Evolutionary conservation across 2,888 invertebrate species (phyloP), one percentile per base, ranked within the genome.

Genomic region (Hymenopus coronatus): DNA sequence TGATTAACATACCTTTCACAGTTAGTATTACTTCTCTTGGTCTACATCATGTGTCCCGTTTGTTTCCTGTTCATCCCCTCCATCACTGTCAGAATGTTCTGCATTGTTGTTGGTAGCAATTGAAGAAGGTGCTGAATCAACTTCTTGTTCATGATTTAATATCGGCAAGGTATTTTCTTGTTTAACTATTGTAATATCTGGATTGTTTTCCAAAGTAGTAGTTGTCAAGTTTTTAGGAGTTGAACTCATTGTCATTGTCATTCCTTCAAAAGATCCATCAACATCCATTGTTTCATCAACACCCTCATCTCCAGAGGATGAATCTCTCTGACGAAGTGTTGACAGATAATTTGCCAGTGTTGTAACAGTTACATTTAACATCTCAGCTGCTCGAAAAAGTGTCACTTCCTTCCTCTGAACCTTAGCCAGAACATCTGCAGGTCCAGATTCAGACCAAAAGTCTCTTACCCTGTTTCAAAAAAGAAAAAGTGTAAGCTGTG

Each of bases 391-490:
- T 84, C 96, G 94, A 92, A 96, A 96, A 86, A 97, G 92, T 0
- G 96, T 95, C 89, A 97, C 95, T 92, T 97, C 96, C 91, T 97
- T 96, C 28, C 96, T 93, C 92, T 96, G 96, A 83, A 97, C 93
- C 91, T 96, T 95, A 89, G 96, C 95, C 90, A 97, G 93, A 86
- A 97, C 95, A 91, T 97, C 97, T 1, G 96, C 95, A 0, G 97
- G 96, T 0, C 96, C 96, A 91, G 96, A 96, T 91, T 96, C 96
- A 89, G 96, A 96, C 97, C 97, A 97, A 93, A 96, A 96, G 92
- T 97, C 97, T 89, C 96, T 93, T 90, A 95, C 95, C 93, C 95
- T 95, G 92, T 46, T 92, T 70, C 54, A 70, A 93, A 90, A 89
- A 90, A 89, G 54, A 90, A n/a, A 90, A 82, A 89, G 15, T 28